phyloP scores from a whole-genome alignment of 2,797 vertebrate species.

The Triplophysa bombifrons region DNA sequence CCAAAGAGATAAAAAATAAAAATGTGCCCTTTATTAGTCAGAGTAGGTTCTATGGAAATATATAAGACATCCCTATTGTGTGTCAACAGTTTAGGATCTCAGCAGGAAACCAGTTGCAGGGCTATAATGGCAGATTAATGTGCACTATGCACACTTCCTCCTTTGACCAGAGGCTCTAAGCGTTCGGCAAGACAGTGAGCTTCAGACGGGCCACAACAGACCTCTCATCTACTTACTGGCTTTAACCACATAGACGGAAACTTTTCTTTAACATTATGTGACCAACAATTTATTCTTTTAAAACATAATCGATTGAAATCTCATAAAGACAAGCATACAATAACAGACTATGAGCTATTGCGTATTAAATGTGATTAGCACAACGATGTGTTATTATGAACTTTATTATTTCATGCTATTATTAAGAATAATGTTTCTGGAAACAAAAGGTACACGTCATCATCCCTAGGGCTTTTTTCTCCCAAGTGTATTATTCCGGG shows the following conservation, averaged over 20 bases:
- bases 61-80: not conserved
- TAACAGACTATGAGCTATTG: not conserved
- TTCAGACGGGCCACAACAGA: not conserved
- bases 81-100: conserved; percentile 42
- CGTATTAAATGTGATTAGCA: not conserved
- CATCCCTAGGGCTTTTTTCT: not conserved
- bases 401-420: not conserved
- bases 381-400: too few relatives aligned
- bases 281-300: not conserved
- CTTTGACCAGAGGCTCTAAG: conserved; percentile 32
- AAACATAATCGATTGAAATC: not conserved
- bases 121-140: conserved; percentile 38
- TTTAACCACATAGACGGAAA: not conserved
- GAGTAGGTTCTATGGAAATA: not conserved
- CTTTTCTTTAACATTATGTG: not conserved
- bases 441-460: too few relatives aligned
- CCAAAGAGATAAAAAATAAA: not conserved
- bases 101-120: conserved; percentile 43
- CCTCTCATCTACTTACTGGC: conserved; percentile 2
- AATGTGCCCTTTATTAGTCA: not conserved
- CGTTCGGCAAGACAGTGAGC: conserved; percentile 18
- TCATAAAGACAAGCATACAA: not conserved
- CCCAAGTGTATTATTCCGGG: not conserved
- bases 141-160: conserved; percentile 52
- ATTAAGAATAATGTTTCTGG: not conserved